Evolutionary conservation across 1,140 invertebrate species (phyloP), one percentile per base, ranked within the genome.

Genomic region (Melipona quadrifasciata): DNA sequence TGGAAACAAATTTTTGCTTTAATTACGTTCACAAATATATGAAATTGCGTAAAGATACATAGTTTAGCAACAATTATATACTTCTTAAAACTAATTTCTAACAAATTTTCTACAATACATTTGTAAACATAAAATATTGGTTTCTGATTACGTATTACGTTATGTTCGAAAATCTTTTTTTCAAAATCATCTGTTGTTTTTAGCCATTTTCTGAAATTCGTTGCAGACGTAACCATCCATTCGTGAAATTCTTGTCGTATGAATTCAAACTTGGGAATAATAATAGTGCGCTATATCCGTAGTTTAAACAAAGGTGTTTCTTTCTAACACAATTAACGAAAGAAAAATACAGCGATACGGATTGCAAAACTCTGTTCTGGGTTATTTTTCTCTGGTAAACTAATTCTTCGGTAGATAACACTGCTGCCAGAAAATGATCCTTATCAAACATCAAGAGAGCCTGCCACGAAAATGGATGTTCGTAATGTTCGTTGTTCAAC

Each of bases 271-370:
- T 11, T 3, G 27, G 27, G 31, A 21, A 11, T 34, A 67, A 67
- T 16, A 27, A 0, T 31, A 2, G 1, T 11, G 27, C 17, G n/a
- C n/a, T n/a, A 34, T 19, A 31, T 0, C 2, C 16, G 5, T 16
- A 11, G 19, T 31, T 0, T 10, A 31, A 67, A 67, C 17, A 4
- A 31, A 31, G 8, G 31, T 31, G 2, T 31, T 31, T n/a, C n/a
- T n/a, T 1, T 31, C 31, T 31, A 31, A 2, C 2, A 31, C 10
- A 8, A 31, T 67, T 67, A 67, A 64, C 19, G 65, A 67, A 34
- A 34, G 65, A 67, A 67, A 34, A 34, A 67, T 34, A 67, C 17
- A 10, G 17, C 65, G 19, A 19, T 21, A n/a, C n/a, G 19, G 17
- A 5, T 67, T 67, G 31, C 19, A 67, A 67, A 31, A 67, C 31